These are phyloP conservation scores for Eudasyphora cyanicolor DNA, from an alignment of 2,888 invertebrate species.

Conservation along the genomic window DNA sequence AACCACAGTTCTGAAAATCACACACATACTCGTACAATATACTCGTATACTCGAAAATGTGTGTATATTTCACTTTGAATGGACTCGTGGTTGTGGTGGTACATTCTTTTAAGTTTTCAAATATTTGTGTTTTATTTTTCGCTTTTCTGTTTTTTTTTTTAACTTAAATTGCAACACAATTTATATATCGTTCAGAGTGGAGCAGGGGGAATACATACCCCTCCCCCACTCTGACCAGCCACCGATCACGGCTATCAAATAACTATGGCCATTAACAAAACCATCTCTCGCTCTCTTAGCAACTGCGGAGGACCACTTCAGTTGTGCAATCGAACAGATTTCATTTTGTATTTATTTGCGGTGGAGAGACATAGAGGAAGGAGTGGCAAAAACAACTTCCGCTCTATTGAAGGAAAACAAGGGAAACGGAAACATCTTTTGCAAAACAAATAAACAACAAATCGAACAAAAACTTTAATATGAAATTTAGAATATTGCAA, in stretches of 20 bases:
- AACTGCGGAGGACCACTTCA: not conserved
- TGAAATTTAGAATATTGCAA: not conserved
- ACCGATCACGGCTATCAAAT: not conserved
- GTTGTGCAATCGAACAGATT: not conserved
- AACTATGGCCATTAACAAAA: not conserved
- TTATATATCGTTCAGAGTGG: too few species aligned
- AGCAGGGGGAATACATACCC: too few species aligned
- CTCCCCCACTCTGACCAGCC: too few species aligned
- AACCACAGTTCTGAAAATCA: too few species aligned
- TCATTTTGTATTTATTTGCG: not conserved
- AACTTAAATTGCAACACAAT: too few species aligned
- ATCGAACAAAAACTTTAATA: conserved; percentile 1
- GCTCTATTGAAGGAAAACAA: conserved; percentile 63
- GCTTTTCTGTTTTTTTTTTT: not conserved
- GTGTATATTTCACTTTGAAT: too few species aligned
- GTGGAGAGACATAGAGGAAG: too few species aligned
- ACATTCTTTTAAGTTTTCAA: not conserved
- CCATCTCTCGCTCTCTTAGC: not conserved
- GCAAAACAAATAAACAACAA: conserved; percentile 23
- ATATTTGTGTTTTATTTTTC: not conserved
- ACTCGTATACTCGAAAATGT: too few species aligned
- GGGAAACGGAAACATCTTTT: conserved; percentile 63
- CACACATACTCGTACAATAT: too few species aligned
- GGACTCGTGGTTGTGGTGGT: too few species aligned
- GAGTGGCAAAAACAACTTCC: conserved; percentile 15